Conservation (phyloP, 23 tunicate genomes). For the Oikopleura dioica region DNA sequence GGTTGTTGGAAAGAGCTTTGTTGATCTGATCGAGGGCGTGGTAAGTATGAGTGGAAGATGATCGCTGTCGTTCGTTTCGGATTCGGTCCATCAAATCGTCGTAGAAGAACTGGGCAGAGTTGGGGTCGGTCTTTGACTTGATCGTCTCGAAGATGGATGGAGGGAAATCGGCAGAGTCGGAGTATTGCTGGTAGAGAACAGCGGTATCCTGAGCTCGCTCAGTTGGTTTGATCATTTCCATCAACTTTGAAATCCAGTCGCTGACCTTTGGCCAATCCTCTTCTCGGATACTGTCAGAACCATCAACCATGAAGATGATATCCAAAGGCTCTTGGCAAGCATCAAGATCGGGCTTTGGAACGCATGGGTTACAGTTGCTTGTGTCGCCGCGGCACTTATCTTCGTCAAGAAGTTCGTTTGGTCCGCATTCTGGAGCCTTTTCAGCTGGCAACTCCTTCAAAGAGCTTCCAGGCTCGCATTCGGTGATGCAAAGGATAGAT, state of each 20-base stretch:
- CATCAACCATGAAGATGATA: neutral
- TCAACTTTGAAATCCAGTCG: neutral
- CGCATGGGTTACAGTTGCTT: too few species aligned
- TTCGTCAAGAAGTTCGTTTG: too few species aligned
- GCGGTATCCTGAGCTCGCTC: neutral
- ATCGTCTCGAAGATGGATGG: neutral
- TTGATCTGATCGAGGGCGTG: neutral
- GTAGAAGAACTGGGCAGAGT: neutral
- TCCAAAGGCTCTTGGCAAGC: neutral
- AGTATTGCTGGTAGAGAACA: neutral
- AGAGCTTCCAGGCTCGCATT: neutral
- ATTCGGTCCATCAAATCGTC: neutral
- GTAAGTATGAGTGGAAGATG: neutral
- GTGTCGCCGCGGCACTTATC: too few species aligned
- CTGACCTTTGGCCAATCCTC: neutral
- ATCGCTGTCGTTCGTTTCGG: neutral
- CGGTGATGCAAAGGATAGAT: neutral
- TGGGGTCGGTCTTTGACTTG: neutral
- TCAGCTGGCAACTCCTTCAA: too few species aligned
- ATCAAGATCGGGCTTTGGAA: neutral
- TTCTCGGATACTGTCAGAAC: neutral
- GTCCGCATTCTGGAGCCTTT: too few species aligned
- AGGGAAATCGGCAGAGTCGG: neutral
- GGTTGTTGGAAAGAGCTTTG: neutral
- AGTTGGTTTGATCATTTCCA: neutral